Evolutionary conservation across 2,113 vertebrate genomes (phyloP), one percentile per base, ranked within the genome.

Genomic region (Leucopsar rothschildi): DNA sequence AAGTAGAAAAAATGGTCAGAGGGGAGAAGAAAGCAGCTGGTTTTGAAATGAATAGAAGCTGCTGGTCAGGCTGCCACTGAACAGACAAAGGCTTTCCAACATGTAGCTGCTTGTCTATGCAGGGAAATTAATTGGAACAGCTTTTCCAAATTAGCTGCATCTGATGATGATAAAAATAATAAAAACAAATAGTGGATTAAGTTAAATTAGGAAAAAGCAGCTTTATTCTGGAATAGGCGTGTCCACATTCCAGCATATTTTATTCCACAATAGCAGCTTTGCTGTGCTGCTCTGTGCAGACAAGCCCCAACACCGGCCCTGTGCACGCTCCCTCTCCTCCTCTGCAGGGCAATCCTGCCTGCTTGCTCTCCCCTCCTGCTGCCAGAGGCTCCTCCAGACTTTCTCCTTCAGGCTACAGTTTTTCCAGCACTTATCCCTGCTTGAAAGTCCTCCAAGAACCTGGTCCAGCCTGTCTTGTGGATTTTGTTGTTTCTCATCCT

Each of bases 161-260:
- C 91, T 97, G 95, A 96, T 95, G 93, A 95, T 95, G 96, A 95
- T 95, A 96, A 97, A 97, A 97, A 97, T 97, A 97, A 97, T 97
- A 96, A 96, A 97, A 97, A 97, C 95, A 97, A 97, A 96, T 97
- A 97, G 91, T 97, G 93, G 95, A 96, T 97, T 97, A 97, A 97
- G 94, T 97, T 97, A 97, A 97, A 97, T 97, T 95, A 96, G 93
- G 95, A 95, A 95, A 97, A 97, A 94, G 94, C 80, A 95, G 94
- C 96, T 96, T 97, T 97, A 97, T 95, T 95, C 94, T 95, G 84
- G 69, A 86, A 95, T 91, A 95, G 95, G 96, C 88, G 94, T 97
- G 95, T 84, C 96, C 73, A 5, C 95, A 96, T 97, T 97, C 96
- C 96, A 96, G 96, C 91, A 97, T 96, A 95, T 95, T 97, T 96